Conservation (phyloP, 2,113 vertebrate species). For the Phalacrocorax aristotelis region DNA sequence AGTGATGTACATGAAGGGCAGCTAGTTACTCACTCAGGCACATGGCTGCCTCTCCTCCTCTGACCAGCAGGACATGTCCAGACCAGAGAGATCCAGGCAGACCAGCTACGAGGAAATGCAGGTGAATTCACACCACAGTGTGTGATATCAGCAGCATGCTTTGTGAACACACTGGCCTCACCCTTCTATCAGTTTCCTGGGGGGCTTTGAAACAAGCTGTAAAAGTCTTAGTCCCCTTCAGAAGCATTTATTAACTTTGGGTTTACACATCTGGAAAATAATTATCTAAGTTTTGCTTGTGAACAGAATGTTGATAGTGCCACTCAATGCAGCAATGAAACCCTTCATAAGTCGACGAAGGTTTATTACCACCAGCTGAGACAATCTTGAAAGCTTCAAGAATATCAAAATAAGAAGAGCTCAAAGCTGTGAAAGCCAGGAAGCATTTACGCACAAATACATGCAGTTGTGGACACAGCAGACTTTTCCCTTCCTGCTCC, state of each 20-base stretch:
- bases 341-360: background rate
- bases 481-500: background rate
- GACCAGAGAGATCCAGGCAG: too few relatives aligned
- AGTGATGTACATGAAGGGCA: fast-evolving
- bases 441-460: fast-evolving
- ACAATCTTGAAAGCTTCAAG: too few relatives aligned
- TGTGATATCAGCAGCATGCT: background rate
- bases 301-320: background rate
- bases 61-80: fast-evolving
- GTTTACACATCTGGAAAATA: background rate
- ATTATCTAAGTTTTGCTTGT: background rate
- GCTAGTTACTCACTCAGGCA: too few relatives aligned
- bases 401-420: background rate
- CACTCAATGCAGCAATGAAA: background rate
- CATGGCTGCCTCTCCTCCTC: background rate
- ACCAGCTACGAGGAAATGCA: background rate
- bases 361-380: background rate
- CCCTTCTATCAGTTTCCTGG: background rate
- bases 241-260: background rate
- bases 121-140: too few relatives aligned
- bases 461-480: too few relatives aligned
- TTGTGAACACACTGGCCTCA: background rate
- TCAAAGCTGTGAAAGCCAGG: background rate
- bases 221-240: background rate
- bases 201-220: background rate